Percentiles rank a stretch among this genome's conserved stretches.
Evolutionary conservation across 2,113 vertebrate species (phyloP).

Genomic region (Aptenodytes patagonicus): DNA sequence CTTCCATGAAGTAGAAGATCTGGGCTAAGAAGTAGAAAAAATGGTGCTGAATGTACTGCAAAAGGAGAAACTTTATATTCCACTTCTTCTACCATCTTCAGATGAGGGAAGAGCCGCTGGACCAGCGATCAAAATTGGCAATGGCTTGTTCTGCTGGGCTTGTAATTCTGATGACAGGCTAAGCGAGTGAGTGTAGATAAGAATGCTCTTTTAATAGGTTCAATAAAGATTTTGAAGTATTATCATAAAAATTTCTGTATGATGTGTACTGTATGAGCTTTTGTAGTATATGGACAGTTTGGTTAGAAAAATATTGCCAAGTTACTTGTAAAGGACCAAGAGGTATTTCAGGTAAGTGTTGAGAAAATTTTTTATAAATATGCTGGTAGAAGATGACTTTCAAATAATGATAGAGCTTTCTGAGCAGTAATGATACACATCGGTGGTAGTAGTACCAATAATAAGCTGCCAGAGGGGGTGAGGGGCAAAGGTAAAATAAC

Average conservation of each 20-base stretch:
- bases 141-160: not conserved
- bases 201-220: not conserved
- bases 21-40: not conserved
- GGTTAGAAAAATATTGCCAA: not conserved
- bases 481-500: not conserved
- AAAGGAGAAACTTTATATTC: not conserved
- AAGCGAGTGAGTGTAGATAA: not conserved
- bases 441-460: not conserved
- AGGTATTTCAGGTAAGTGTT: not conserved
- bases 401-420: not conserved
- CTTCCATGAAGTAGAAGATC: not conserved
- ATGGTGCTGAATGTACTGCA: not conserved
- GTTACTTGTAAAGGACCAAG: not conserved
- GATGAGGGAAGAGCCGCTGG: not conserved
- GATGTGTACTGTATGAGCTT: not conserved
- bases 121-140: fast-evolving
- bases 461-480: not conserved
- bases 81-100: not conserved
- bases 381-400: not conserved
- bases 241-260: not conserved
- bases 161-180: not conserved
- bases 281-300: not conserved
- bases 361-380: not conserved
- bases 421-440: not conserved
- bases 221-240: not conserved